phyloP scores from a whole-genome alignment of 2,113 vertebrate genomes.

The Petaurus breviceps region DNA sequence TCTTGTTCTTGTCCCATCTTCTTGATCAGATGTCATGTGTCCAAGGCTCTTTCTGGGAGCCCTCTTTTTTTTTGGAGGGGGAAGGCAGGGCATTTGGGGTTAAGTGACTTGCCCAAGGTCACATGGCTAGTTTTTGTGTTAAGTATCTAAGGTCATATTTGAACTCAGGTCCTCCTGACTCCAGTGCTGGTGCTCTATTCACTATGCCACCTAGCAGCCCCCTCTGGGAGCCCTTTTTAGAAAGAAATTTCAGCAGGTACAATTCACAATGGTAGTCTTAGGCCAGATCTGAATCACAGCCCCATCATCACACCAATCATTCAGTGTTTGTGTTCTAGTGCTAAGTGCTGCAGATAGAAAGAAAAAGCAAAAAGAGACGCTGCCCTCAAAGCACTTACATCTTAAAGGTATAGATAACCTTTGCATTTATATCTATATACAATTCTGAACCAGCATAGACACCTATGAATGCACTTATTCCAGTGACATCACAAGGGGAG shows the following conservation, averaged over 20 bases:
- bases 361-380: not conserved
- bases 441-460: not conserved
- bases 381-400: not conserved
- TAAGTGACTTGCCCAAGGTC: too few species aligned
- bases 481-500: not conserved
- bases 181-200: too few species aligned
- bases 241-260: not conserved
- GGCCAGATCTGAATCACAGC: not conserved
- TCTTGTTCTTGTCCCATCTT: not conserved
- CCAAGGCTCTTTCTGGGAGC: not conserved
- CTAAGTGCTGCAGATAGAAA: not conserved
- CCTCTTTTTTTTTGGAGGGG: too few species aligned
- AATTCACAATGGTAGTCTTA: not conserved
- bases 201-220: too few species aligned
- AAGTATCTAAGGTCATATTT: too few species aligned
- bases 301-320: not conserved
- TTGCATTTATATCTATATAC: not conserved
- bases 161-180: too few species aligned
- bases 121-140: too few species aligned
- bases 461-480: not conserved
- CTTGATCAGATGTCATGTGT: not conserved
- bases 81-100: too few species aligned
- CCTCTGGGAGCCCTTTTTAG: not conserved
- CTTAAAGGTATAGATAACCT: not conserved
- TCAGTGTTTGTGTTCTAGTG: not conserved